Base-by-base conservation (phyloP, 2,888 invertebrate species). In the Pheosia gnoma region DNA sequence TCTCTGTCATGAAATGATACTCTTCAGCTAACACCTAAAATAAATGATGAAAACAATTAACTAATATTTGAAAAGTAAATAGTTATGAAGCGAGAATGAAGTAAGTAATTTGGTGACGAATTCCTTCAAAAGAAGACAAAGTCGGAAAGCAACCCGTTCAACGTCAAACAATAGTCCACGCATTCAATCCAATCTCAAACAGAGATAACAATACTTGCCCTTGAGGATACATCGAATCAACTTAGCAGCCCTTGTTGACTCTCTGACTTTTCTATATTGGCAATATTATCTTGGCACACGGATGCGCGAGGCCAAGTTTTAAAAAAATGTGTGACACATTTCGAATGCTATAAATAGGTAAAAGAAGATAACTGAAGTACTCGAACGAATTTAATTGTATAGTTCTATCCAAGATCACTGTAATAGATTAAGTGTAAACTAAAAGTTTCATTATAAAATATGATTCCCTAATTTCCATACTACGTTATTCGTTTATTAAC, bases 221-320 rank as follows among this genome's bases (percentile, higher is more conserved):
- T 88, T 88, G 91, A 91, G 91, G 88, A 87, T 87, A 85, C 84
- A 78, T 85, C 86, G 86, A 91, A 92, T 92, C 91, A 90, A 91
- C 91, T 91, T 89, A 90, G 83, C 89, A 85, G 85, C 92, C 91
- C 93, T 87, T 93, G 93, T 93, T 93, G 93, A 93, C 93, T 93
- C 39, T 89, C 91, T 88, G 89, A 88, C 91, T 90, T 89, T 82
- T 83, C 86, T 85, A 84, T 86, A 89, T 89, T 83, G 86, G 81
- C 89, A 86, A 86, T 89, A 89, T 90, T 93, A 93, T 93, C 93
- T 92, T 89, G 91, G 93, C 93, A 93, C 92, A 92, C 93, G 55
- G 55, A 11, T 7, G 55, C 11, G 9, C 55, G 10, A 3, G 5
- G 11, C 53, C 36, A 53, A 53, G 53, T 53, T 53, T 25, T 0